A percentile compares a stretch with the other conserved stretches of the same genome.
Evolutionary conservation across 2,113 vertebrate genomes (phyloP).

Genomic region (Felis catus): DNA sequence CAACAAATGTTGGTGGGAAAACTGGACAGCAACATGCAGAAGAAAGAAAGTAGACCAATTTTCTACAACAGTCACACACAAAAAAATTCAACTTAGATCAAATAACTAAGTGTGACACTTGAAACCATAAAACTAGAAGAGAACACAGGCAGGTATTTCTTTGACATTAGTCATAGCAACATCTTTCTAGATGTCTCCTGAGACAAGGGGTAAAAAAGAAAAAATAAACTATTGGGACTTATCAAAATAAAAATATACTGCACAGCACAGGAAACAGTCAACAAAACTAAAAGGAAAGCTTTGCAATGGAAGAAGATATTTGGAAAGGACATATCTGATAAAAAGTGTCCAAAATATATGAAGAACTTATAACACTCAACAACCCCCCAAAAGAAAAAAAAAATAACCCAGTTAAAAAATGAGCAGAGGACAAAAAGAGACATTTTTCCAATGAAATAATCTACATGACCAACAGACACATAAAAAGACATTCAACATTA

Average conservation of each 20-base stretch:
- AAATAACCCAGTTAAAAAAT: no score
- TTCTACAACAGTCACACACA: background rate
- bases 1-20: background rate
- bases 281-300: background rate
- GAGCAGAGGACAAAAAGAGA: no score
- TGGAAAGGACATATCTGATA: background rate
- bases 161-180: background rate
- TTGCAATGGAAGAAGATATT: background rate
- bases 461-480: no score
- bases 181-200: background rate
- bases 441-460: no score
- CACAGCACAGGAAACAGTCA: background rate
- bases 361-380: background rate
- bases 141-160: background rate
- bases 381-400: no score
- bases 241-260: background rate
- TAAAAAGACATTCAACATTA: no score
- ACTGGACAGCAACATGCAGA: background rate
- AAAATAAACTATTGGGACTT: background rate
- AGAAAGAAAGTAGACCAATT: background rate
- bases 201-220: background rate
- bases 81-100: background rate
- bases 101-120: background rate
- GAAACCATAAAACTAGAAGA: background rate
- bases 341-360: background rate